Base-by-base conservation (phyloP, 2,113 vertebrate species). In the Neogobius melanostomus region DNA sequence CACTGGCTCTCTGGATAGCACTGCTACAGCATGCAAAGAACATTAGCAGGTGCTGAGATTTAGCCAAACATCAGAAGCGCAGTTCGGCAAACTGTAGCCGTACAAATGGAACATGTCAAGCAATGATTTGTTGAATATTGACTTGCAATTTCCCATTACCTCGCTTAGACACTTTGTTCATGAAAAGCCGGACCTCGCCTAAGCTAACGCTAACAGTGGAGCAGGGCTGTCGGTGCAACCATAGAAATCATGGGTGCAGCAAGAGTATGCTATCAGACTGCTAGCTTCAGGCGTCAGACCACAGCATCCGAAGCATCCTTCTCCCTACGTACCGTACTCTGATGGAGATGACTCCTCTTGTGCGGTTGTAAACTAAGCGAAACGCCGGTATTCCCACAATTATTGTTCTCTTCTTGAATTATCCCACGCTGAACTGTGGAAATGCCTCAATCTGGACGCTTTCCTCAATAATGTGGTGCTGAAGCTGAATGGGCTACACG, bases 401-500 rank as follows among this genome's bases (percentile, higher is more conserved):
- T 16, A 68, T 52, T 62, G 72, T 70, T 71, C 76, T 83, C 66
- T 75, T 57, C 64, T 66, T 75, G 59, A 68, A 59, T 72, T 42
- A 63, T 72, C 44, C 69, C 80, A 80, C 60, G 28, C 68, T 11
- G 74, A 74, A 74, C 57, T 72, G 76, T 79, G 75, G 81, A 75
- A 73, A 74, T 74, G 73, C 53, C 68, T 83, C 75, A 80, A 83
- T 85, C 83, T 80, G 69, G 82, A 89, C 85, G 91, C 85, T 91
- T 74, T 90, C 89, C 86, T 87, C 74, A 64, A 59, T 66, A 78
- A 56, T 66, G 77, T 87, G 89, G 91, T 91, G 91, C 91, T 91
- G 92, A 90, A 92, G 76, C 77, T 74, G 85, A 90, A 91, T 75
- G 85, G 70, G 75, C 68, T 83, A 80, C 91, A 89, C 90, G 87